Conservation (phyloP, 2,797 vertebrate species). For the Esox lucius region DNA sequence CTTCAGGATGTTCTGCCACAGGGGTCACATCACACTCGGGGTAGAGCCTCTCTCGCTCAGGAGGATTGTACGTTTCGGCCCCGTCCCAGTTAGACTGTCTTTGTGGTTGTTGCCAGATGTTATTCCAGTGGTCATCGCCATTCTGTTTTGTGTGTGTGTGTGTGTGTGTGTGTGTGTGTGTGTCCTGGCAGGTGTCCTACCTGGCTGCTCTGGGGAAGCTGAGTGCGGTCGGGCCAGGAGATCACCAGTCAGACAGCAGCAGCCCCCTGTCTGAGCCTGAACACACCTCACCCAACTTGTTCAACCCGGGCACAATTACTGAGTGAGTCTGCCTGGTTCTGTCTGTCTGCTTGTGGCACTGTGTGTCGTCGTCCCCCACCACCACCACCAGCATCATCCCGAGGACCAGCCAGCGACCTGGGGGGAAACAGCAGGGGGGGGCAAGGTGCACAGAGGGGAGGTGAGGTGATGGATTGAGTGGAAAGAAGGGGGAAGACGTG, state of each 20-base stretch:
- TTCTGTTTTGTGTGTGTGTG: too few relatives aligned
- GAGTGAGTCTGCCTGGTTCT: constrained; percentile 74
- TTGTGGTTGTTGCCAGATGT: too few relatives aligned
- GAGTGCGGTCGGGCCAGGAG: constrained; percentile 52
- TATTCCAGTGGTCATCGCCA: too few relatives aligned
- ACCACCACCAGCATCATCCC: too few relatives aligned
- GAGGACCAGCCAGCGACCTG: neutral
- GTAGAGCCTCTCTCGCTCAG: constrained; percentile 74
- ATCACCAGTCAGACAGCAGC: constrained; percentile 51
- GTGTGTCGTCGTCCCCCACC: too few relatives aligned
- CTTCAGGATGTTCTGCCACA: constrained; percentile 75
- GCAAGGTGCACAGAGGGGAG: constrained; percentile 23
- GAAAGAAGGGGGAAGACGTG: neutral
- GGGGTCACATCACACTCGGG: constrained; percentile 55
- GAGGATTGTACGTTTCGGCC: constrained; percentile 46
- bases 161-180: too few relatives aligned
- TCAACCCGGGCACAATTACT: constrained; percentile 72
- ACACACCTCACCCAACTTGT: constrained; percentile 74
- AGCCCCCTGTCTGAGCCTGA: constrained; percentile 62
- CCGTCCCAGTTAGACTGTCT: constrained; percentile 22
- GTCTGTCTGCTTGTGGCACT: constrained; percentile 45
- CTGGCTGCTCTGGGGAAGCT: constrained; percentile 78
- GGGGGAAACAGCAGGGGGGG: constrained; percentile 44
- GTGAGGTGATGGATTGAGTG: neutral
- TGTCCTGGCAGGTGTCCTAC: constrained; percentile 84